Base-by-base conservation (phyloP, 1,140 invertebrate species). In the Kradibia gibbosae region DNA sequence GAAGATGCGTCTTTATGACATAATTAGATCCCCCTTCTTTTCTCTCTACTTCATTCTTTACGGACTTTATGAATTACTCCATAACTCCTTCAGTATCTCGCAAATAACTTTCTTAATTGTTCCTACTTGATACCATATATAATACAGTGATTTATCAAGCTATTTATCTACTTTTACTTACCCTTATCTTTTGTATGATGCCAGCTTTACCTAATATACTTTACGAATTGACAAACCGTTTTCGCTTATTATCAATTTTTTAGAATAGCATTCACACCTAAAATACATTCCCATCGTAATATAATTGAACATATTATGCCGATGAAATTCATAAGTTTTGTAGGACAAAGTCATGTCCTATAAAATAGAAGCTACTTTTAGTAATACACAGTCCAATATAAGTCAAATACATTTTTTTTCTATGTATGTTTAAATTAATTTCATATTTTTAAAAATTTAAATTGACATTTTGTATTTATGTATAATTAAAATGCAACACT, bases 81-180 rank as follows among this genome's bases (percentile, higher is more conserved):
- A 78, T 81, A 83, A 83, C 78, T 78, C 76, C 82, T 81, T 81
- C 78, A 83, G 82, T 78, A 81, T 81, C 82, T 81, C 73, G 70
- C 74, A 78, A 78, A 83, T 83, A 81, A 83, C 82, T 83, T 81
- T 77, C 79, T 78, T 81, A 81, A 81, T 83, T 83, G 57, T 78
- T 83, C 78, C 60, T 80, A 75, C 73, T 80, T 83, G 76, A 83
- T 83, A 77, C 36, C 65, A 55, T 70, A 45, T 70, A 83, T 83
- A 81, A 81, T 81, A 80, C 75, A 78, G 67, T 83, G 79, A 83
- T 81, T 83, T 83, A 81, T 83, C 74, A 75, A 13, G 55, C 73
- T 70, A 75, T 77, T 83, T 71, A 80, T 80, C 72, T 75, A 60
- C 70, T 53, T 65, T 36, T 28, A 28, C 45, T 39, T 20, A 25